Conservation (phyloP, 2,113 vertebrate species). For the Pimephales promelas region DNA sequence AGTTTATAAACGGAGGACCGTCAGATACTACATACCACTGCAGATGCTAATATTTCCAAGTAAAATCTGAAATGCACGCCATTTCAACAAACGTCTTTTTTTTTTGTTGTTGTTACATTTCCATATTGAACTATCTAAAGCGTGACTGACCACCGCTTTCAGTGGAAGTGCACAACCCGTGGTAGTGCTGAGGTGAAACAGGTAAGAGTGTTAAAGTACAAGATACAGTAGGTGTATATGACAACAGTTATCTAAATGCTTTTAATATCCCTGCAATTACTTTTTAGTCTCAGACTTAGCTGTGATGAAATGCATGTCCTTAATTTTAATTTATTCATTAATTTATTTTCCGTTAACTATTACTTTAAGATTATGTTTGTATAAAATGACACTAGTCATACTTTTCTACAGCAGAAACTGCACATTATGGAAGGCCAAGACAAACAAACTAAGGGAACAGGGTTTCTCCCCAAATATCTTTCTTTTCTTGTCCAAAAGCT, state of each 20-base stretch:
- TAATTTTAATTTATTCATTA: conserved; percentile 32
- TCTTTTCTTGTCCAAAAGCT: conserved; percentile 80
- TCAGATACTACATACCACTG: conserved; percentile 38
- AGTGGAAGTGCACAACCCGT: conserved; percentile 30
- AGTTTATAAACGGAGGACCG: conserved; percentile 15
- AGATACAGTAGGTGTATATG: conserved; percentile 40
- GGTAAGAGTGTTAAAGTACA: conserved; percentile 5
- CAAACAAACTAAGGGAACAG: conserved; percentile 84
- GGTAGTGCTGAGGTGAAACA: conserved; percentile 40
- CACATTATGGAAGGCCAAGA: conserved; percentile 89
- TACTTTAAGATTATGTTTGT: conserved; percentile 71
- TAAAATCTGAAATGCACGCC: conserved; percentile 3
- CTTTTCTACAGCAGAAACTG: conserved; percentile 92
- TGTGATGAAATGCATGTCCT: conserved; percentile 40
- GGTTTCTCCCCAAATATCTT: conserved; percentile 58
- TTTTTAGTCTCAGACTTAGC: conserved; percentile 26
- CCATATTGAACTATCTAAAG: conserved; percentile 14
- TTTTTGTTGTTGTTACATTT: neutral
- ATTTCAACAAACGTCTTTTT: conserved; percentile 1
- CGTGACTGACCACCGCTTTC: conserved; percentile 23
- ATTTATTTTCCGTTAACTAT: conserved; percentile 46
- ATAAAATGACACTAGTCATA: conserved; percentile 90
- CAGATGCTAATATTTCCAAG: conserved; percentile 33
- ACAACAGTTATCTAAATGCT: conserved; percentile 27
- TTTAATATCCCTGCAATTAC: conserved; percentile 49